Base-by-base conservation (phyloP, 1,140 invertebrate genomes). In the Bathynomus jamesi region DNA sequence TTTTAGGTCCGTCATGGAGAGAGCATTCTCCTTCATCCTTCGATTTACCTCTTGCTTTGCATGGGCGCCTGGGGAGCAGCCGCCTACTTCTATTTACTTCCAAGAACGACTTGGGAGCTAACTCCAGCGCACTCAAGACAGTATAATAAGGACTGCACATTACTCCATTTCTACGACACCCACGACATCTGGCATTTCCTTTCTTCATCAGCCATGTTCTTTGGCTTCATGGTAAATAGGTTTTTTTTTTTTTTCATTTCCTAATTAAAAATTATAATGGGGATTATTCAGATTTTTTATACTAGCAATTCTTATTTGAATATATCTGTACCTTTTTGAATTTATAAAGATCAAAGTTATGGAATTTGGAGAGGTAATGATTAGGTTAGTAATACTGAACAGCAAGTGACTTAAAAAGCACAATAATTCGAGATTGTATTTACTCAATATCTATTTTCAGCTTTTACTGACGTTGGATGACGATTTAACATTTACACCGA, bases 171-270 rank as follows among this genome's bases (percentile, higher is more conserved):
- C 79, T 94, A 91, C 80, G 94, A 96, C 82, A 86, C 85, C 31
- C 94, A 96, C 81, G 93, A 96, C 79, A 86, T 93, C 27, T 96
- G 94, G 94, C 93, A 96, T 82, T 88, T 94, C 77, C 82, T 94
- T 0, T 95, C 93, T 21, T 90, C 93, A 4, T 85, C 88, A 29
- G 90, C 90, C 60, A 87, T 95, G 85, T 95, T 95, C 79, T 90
- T 95, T 78, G 92, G 90, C 28, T 95, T 95, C 79, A 91, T 91
- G 88, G 86, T 89, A 77, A 80, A 78, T 77, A 46, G 25, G 29
- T 4, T 64, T 31, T 28, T 10, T 77, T n/a, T 31, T 27, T 5
- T 65, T 60, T 30, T n/a, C n/a, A n/a, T n/a, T n/a, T n/a, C 40
- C 8, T 8, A 46, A 29, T 40, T 30, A 29, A 25, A 3, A 46